These are phyloP conservation scores for Crambe crambe DNA, from an alignment of 37 sponge, comb jelly and placozoan genomes.

Conservation along the genomic window DNA sequence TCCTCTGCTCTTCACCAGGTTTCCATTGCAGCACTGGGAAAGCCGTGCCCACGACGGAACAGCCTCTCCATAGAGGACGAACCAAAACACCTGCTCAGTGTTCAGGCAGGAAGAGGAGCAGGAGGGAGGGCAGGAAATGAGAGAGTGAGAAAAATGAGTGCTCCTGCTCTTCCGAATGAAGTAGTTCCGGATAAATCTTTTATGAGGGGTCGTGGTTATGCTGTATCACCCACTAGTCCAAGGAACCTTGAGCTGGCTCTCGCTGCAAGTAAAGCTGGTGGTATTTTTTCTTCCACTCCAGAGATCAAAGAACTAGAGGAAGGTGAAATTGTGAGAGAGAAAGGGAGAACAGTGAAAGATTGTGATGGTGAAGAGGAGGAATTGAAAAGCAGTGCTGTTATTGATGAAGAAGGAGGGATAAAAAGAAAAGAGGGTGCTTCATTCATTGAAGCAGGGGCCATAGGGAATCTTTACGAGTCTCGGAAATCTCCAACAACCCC, in stretches of 20 bases:
- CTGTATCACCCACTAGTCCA: no score
- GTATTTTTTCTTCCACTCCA: background rate
- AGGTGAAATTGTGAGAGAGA: background rate
- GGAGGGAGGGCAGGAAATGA: background rate
- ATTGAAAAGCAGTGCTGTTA: background rate
- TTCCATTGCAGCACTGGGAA: slow-evolving; percentile 26
- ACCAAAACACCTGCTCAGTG: background rate
- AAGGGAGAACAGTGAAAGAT: background rate
- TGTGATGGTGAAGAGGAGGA: background rate
- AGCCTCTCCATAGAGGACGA: background rate
- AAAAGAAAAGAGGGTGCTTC: background rate
- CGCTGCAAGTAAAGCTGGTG: background rate
- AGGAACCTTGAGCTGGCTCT: no score
- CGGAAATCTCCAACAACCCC: no score
- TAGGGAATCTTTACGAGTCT: no score
- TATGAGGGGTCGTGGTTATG: no score
- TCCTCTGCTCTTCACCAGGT: slow-evolving; percentile 59
- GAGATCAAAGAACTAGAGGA: background rate
- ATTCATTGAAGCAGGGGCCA: background rate
- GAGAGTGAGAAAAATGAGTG: slow-evolving; percentile 15
- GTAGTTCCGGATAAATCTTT: no score
- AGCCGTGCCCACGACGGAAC: background rate
- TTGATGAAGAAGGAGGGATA: background rate
- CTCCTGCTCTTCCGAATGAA: background rate
- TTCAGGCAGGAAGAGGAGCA: background rate